Evolutionary conservation across 2,888 invertebrate genomes (phyloP).

Genomic region (Hipparchia sbordonii): DNA sequence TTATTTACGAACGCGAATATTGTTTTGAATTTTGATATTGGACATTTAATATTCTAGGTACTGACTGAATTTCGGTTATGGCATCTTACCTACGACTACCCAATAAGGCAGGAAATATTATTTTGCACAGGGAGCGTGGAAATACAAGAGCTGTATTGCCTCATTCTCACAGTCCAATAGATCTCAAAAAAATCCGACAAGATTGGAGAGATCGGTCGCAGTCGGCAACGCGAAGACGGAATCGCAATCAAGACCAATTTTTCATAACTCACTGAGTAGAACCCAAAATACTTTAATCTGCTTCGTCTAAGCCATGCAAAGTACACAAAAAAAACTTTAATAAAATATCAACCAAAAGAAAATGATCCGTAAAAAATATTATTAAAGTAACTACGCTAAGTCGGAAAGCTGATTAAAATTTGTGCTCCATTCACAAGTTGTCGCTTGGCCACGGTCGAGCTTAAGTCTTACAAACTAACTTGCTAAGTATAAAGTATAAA

Average conservation of each 20-base stretch:
- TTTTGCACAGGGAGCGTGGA: too few species aligned
- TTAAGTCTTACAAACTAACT: conserved; percentile 7
- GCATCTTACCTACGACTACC: too few species aligned
- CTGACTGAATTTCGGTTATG: too few species aligned
- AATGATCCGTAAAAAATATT: conserved; percentile 2
- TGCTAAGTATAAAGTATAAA: neutral
- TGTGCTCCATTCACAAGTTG: conserved; percentile 8
- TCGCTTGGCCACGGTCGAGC: neutral
- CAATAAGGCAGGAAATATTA: too few species aligned
- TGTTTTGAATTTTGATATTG: conserved; percentile 4
- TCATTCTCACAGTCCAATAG: too few species aligned
- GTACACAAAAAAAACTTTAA: neutral
- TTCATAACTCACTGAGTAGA: too few species aligned
- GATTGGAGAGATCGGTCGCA: too few species aligned
- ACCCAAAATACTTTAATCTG: too few species aligned
- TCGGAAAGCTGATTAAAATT: conserved; percentile 19
- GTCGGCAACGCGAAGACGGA: too few species aligned
- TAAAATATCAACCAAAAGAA: neutral
- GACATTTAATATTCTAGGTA: neutral
- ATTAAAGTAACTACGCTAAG: conserved; percentile 11
- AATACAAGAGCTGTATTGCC: too few species aligned
- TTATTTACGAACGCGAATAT: neutral
- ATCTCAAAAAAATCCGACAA: too few species aligned
- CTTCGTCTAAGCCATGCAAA: neutral
- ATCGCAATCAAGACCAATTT: too few species aligned